These are phyloP conservation scores for Rotaria macrura DNA, from an alignment of 2,888 invertebrate genomes.

Conservation along the genomic window DNA sequence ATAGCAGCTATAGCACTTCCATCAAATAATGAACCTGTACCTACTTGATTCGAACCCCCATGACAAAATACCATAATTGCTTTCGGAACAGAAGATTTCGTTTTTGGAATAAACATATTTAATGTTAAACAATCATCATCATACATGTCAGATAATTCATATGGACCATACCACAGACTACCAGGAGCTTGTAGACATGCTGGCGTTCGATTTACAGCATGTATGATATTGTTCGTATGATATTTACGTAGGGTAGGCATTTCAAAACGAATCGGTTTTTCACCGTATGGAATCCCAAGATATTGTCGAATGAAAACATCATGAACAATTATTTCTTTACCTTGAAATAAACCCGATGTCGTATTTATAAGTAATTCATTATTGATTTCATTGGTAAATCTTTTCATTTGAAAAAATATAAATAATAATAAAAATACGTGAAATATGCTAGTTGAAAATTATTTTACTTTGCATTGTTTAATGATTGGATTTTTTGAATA, in stretches of 20 bases:
- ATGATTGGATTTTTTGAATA: neutral
- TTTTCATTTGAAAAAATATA: neutral
- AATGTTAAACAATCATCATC: slow-evolving; percentile 28
- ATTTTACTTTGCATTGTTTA: neutral
- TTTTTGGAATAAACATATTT: slow-evolving; percentile 25
- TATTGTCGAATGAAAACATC: slow-evolving; percentile 15
- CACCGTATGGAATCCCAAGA: slow-evolving; percentile 31
- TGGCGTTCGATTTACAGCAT: neutral
- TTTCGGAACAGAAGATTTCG: neutral
- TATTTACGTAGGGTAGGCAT: neutral
- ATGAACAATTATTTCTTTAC: neutral
- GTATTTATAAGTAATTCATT: neutral
- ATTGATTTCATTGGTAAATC: neutral
- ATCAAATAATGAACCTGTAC: slow-evolving; percentile 20
- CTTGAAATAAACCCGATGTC: slow-evolving; percentile 18
- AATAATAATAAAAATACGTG: no score
- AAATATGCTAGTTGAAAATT: neutral
- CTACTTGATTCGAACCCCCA: slow-evolving; percentile 27
- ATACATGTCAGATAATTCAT: slow-evolving; percentile 15
- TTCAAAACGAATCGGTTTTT: slow-evolving; percentile 25
- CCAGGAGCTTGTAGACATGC: slow-evolving; percentile 21
- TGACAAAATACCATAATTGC: slow-evolving; percentile 27
- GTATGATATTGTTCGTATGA: neutral
- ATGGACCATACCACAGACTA: slow-evolving; percentile 25
- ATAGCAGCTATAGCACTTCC: slow-evolving; percentile 26